These are phyloP conservation scores for Rhopilema esculentum DNA, from an alignment of 30 jellyfish, hydroid and myxozoan species.

Conservation along the genomic window DNA sequence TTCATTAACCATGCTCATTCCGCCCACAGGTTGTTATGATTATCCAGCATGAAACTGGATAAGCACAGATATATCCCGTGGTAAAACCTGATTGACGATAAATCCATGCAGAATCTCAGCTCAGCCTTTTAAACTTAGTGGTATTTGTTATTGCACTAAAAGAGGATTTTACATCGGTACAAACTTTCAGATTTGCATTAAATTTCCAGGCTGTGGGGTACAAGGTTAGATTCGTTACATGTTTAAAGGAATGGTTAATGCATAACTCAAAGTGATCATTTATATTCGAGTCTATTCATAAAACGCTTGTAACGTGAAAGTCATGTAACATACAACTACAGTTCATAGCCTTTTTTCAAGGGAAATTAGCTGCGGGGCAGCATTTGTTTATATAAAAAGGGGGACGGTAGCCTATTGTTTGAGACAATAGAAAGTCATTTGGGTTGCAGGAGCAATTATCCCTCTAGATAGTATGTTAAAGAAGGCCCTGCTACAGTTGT, in stretches of 20 bases:
- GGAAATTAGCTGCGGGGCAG: too few species aligned
- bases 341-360: too few species aligned
- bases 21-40: constrained; percentile 21
- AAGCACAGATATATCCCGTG: constrained; percentile 13
- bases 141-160: background rate
- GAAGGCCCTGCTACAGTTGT: too few species aligned
- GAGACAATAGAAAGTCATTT: too few species aligned
- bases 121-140: constrained; percentile 4
- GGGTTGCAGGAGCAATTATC: too few species aligned
- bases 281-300: too few species aligned
- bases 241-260: background rate
- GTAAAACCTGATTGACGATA: constrained; percentile 5
- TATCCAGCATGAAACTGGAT: constrained; percentile 16
- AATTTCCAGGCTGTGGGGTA: background rate
- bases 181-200: background rate
- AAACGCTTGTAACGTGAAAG: too few species aligned
- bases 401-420: too few species aligned
- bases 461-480: too few species aligned
- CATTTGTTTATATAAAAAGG: too few species aligned
- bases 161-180: background rate
- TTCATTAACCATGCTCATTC: background rate
- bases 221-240: background rate
- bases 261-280: background rate
- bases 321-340: too few species aligned
- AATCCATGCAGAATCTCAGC: background rate